Percentiles rank a stretch among this genome's conserved stretches.
Conservation (phyloP, 2,113 vertebrate species). For the Tylochromis polylepis region DNA sequence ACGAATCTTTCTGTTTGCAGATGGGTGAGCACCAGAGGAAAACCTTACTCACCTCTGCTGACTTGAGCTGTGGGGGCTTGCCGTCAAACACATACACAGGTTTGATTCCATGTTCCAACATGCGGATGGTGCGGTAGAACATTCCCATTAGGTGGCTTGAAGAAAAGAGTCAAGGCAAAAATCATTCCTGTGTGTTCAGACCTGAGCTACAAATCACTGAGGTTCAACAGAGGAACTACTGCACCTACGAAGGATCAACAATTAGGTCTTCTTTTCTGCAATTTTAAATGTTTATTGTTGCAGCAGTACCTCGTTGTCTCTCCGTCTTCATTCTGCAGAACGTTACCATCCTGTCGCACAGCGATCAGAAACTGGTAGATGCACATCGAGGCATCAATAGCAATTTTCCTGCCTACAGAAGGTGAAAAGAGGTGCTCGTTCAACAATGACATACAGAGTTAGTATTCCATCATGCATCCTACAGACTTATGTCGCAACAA, state of each 20-base stretch:
- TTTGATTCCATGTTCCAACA: slow-evolving; percentile 94
- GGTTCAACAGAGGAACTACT: not conserved
- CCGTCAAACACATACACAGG: slow-evolving; percentile 94
- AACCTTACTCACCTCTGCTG: slow-evolving; percentile 77
- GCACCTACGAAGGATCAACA: not conserved
- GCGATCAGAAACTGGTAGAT: slow-evolving; percentile 98
- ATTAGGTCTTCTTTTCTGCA: not conserved
- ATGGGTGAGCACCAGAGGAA: not conserved
- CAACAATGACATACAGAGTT: not conserved
- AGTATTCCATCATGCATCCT: not conserved
- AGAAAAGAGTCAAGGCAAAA: not conserved
- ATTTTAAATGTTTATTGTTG: not conserved
- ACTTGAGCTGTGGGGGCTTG: slow-evolving; percentile 91
- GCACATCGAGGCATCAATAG: slow-evolving; percentile 97
- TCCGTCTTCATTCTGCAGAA: slow-evolving; percentile 88
- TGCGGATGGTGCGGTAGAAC: slow-evolving; percentile 97
- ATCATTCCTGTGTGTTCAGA: not conserved
- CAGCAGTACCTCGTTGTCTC: slow-evolving; percentile 85
- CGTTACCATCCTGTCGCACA: slow-evolving; percentile 89
- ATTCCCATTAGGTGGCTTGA: slow-evolving; percentile 92
- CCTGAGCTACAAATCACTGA: not conserved
- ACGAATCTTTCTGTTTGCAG: not conserved
- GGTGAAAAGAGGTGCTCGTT: not conserved
- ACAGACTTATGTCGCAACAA: not conserved
- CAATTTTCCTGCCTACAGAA: slow-evolving; percentile 83